Evolutionary conservation across 2,113 vertebrate genomes (phyloP).

Genomic region (Antidorcas marsupialis): DNA sequence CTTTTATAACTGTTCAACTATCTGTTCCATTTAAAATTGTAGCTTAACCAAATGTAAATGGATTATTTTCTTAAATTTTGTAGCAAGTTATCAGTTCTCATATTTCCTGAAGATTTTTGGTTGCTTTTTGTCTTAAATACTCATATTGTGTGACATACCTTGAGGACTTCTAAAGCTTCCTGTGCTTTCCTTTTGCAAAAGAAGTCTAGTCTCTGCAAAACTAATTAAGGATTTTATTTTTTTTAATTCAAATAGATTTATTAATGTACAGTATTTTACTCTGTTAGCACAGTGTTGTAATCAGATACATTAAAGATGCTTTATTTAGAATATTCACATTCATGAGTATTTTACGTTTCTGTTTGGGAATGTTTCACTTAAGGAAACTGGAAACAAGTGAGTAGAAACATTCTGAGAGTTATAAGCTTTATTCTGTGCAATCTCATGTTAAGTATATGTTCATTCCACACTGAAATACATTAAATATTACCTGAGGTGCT

Average conservation of each 20-base stretch:
- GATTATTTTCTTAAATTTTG: conserved; percentile 7
- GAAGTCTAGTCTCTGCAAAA: neutral
- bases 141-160: neutral
- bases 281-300: neutral
- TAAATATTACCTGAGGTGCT: neutral
- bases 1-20: neutral
- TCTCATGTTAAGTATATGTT: neutral
- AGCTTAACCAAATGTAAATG: neutral
- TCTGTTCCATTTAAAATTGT: neutral
- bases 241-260: neutral
- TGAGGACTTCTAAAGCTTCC: neutral
- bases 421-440: neutral
- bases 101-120: neutral
- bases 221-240: conserved; percentile 12
- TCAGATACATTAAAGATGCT: conserved; percentile 18
- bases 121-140: neutral
- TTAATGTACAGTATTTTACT: conserved; percentile 11
- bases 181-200: neutral
- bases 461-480: neutral
- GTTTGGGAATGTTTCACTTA: neutral
- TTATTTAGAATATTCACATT: neutral
- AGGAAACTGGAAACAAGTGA: neutral
- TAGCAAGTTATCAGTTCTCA: neutral
- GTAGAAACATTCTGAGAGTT: neutral
- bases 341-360: neutral